Evolutionary conservation across 1,140 invertebrate species (phyloP).

Genomic region (Drosophila azteca): DNA sequence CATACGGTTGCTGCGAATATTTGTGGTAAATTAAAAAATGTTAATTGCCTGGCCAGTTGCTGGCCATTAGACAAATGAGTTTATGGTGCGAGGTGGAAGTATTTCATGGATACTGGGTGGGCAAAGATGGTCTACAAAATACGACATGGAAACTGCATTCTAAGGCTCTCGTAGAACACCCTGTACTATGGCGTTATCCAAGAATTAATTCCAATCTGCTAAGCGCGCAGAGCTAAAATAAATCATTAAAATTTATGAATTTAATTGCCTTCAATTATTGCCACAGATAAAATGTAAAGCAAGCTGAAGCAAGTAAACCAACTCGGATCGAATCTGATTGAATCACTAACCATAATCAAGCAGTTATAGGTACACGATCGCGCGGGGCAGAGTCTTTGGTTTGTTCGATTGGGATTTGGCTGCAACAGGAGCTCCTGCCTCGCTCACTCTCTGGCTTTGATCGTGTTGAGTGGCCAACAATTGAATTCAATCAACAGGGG

Average conservation of each 20-base stretch:
- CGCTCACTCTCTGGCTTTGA: background rate
- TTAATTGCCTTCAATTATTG: constrained; percentile 78
- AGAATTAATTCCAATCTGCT: constrained; percentile 63
- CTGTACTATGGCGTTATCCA: constrained; percentile 34
- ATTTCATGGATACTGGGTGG: constrained; percentile 43
- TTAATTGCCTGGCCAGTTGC: constrained; percentile 54
- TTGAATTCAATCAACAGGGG: constrained; percentile 73
- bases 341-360: constrained; percentile 41
- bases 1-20: constrained; percentile 74
- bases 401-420: constrained; percentile 21
- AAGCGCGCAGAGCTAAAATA: constrained; percentile 69
- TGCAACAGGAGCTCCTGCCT: background rate
- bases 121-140: background rate
- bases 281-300: constrained; percentile 65
- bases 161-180: constrained; percentile 30
- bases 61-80: constrained; percentile 40
- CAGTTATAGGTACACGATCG: constrained; percentile 21
- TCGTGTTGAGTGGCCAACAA: constrained; percentile 43
- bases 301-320: constrained; percentile 36
- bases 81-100: constrained; percentile 39
- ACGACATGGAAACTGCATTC: too few species aligned
- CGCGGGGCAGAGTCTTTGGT: constrained; percentile 5
- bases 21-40: constrained; percentile 61
- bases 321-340: constrained; percentile 32
- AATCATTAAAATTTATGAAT: constrained; percentile 82